phyloP scores from a whole-genome alignment of 2,113 vertebrate genomes.

The Oncorhynchus clarkii region DNA sequence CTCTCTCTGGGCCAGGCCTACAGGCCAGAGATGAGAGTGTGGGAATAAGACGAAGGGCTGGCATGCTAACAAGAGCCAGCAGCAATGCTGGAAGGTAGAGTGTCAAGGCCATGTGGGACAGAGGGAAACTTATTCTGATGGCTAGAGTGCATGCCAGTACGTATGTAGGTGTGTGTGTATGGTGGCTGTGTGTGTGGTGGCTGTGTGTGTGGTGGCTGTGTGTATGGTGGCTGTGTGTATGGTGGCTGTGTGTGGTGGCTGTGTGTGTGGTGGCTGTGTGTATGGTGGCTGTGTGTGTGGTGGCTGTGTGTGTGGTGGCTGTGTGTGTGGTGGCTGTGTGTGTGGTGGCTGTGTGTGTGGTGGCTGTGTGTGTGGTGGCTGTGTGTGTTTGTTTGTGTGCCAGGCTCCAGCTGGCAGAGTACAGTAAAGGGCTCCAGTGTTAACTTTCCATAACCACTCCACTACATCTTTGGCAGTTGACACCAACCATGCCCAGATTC shows the following conservation, averaged over 20 bases:
- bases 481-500: background rate
- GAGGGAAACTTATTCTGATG: constrained; percentile 47
- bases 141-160: constrained; percentile 32
- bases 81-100: constrained; percentile 42
- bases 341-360: no score
- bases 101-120: background rate
- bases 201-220: no score
- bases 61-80: constrained; percentile 67
- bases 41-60: constrained; percentile 65
- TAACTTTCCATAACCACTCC: background rate
- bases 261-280: no score
- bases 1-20: constrained; percentile 13
- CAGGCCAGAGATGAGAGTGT: constrained; percentile 61
- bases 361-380: background rate
- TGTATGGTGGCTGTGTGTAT: no score
- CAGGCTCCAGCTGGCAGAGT: background rate
- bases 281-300: no score
- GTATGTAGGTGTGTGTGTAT: no score
- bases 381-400: background rate
- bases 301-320: no score
- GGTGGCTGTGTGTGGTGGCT: no score
- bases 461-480: no score
- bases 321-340: no score
- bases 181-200: no score
- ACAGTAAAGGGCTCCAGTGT: background rate